phyloP scores from a whole-genome alignment of 2,888 invertebrate species.

The Galerucella pusilla region DNA sequence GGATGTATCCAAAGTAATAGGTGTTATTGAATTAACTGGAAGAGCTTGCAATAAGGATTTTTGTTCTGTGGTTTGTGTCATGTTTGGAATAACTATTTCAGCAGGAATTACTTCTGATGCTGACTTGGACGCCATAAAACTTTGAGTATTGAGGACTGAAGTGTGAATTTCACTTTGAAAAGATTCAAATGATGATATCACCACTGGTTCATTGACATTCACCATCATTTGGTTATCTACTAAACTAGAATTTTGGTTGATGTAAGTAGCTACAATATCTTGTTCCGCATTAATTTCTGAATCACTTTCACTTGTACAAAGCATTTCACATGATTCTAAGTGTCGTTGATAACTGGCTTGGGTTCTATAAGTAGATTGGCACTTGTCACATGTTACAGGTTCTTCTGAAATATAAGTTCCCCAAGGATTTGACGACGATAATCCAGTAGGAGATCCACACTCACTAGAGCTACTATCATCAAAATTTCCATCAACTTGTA shows the following conservation, averaged over 20 bases:
- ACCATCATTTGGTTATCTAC: slow-evolving; percentile 44
- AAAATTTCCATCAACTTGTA: slow-evolving; percentile 70
- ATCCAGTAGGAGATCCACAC: slow-evolving; percentile 60
- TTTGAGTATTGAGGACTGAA: slow-evolving; percentile 60
- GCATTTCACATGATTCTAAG: slow-evolving; percentile 79
- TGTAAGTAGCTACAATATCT: slow-evolving; percentile 41
- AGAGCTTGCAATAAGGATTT: slow-evolving; percentile 50
- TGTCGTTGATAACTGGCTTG: slow-evolving; percentile 85
- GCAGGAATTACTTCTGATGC: slow-evolving; percentile 54
- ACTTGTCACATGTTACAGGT: slow-evolving; percentile 87
- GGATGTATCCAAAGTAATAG: slow-evolving; percentile 44
- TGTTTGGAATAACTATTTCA: slow-evolving; percentile 43
- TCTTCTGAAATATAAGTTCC: slow-evolving; percentile 69
- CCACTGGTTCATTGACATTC: slow-evolving; percentile 53
- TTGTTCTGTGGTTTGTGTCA: slow-evolving; percentile 46
- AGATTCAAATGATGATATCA: slow-evolving; percentile 60
- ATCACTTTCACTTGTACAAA: slow-evolving; percentile 85
- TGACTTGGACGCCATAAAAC: slow-evolving; percentile 57
- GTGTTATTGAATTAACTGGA: slow-evolving; percentile 46
- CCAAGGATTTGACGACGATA: slow-evolving; percentile 54
- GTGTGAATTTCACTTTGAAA: slow-evolving; percentile 62
- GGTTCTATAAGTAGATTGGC: slow-evolving; percentile 87
- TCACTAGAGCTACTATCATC: slow-evolving; percentile 68
- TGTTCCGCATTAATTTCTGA: slow-evolving; percentile 68
- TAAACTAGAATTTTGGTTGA: slow-evolving; percentile 33